Percentiles rank a stretch among this genome's conserved stretches.
Evolutionary conservation across 2,113 vertebrate genomes (phyloP).

Genomic region (Corythoichthys intestinalis): DNA sequence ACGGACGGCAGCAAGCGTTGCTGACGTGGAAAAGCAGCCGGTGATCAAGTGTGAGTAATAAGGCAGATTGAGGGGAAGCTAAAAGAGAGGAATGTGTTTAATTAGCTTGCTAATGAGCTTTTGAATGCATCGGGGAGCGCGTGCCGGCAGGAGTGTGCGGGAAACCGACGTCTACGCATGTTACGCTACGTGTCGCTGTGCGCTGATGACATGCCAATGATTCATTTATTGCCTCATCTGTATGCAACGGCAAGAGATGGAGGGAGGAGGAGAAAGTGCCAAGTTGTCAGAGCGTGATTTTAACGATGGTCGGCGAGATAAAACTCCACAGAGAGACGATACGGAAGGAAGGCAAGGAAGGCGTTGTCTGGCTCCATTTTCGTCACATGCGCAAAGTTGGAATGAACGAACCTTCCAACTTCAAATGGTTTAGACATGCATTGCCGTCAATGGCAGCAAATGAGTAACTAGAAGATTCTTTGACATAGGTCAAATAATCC

Average conservation of each 20-base stretch:
- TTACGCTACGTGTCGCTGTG: slow-evolving; percentile 48
- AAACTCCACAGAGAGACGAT: slow-evolving; percentile 44
- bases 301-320: slow-evolving; percentile 52
- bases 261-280: slow-evolving; percentile 38
- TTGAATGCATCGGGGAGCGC: slow-evolving; percentile 71
- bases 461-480: too few species aligned
- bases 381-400: too few species aligned
- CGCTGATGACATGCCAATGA: slow-evolving; percentile 64
- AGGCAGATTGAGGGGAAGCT: slow-evolving; percentile 74
- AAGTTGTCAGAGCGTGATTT: slow-evolving; percentile 64
- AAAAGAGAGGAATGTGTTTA: slow-evolving; percentile 79
- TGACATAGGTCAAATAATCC: too few species aligned
- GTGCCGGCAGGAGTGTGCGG: slow-evolving; percentile 21
- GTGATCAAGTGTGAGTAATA: slow-evolving; percentile 74
- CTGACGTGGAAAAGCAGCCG: slow-evolving; percentile 69
- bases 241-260: slow-evolving; percentile 56
- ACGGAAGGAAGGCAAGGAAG: slow-evolving; percentile 53
- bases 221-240: slow-evolving; percentile 71
- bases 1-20: slow-evolving; percentile 57
- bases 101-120: slow-evolving; percentile 80
- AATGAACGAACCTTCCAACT: too few species aligned
- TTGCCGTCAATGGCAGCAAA: too few species aligned
- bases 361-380: slow-evolving; percentile 30
- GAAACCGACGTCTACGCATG: slow-evolving; percentile 31
- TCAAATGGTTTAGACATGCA: too few species aligned